Base-by-base conservation (phyloP, 2,888 invertebrate species). In the Boloria euphrosyne region DNA sequence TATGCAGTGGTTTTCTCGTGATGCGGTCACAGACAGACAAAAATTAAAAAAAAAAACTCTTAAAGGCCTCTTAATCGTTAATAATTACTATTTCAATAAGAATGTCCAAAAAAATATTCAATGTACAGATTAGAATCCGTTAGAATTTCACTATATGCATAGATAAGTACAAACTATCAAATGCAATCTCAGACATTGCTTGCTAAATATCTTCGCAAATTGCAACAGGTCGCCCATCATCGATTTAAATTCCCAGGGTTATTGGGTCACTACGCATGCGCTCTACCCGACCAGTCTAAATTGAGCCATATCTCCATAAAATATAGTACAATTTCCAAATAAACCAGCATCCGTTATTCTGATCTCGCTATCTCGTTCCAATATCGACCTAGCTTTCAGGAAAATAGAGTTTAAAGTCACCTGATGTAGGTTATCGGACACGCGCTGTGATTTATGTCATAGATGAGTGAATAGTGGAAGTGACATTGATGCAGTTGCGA, bases 231-330 rank as follows among this genome's bases (percentile, higher is more conserved):
- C 13, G 31, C n/a, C 6, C 31, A 27, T 47, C 58, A 58, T 58
- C 47, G 58, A 58, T 47, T 58, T 27, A 22, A 46, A 13, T 2
- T 27, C 47, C 16, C 47, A 47, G 27, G 57, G 22, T 47, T 58
- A 47, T 46, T 58, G 27, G 57, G 47, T 58, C 58, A 58, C 22
- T 47, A 31, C 47, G 27, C 58, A 47, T 47, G 57, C 57, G 57
- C 57, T 4, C n/a, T 16, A 27, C 46, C 7, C n/a, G 22, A 16
- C 22, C 58, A 58, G 3, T 27, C 16, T 47, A 58, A 58, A 27
- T 13, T 16, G 27, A 27, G 27, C 58, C 27, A n/a, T 58, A 58
- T 10, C 4, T 0, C 3, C 0, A 58, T 31, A 27, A 10, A 22
- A 58, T 58, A 27, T n/a, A 47, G 49, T 31, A 16, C 16, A 46